These are phyloP conservation scores for Saimiri boliviensis DNA, from an alignment of 2,113 vertebrate species.

Conservation along the genomic window DNA sequence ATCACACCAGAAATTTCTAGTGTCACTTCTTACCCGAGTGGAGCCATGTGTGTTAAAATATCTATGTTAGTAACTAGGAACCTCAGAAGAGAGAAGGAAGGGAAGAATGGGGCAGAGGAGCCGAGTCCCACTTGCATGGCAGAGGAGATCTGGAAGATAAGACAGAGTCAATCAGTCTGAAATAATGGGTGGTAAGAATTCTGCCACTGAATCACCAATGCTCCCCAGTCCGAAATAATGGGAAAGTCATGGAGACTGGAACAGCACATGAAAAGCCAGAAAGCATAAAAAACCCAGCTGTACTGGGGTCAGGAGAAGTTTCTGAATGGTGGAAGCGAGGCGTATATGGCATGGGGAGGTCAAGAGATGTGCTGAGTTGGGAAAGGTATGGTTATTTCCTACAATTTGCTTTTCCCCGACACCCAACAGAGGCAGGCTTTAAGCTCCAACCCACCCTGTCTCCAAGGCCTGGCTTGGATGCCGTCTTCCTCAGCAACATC, in stretches of 20 bases:
- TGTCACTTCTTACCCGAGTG: neutral
- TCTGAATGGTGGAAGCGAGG: neutral
- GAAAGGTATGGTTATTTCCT: neutral
- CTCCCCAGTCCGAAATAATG: neutral
- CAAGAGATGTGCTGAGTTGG: neutral
- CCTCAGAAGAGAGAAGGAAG: neutral
- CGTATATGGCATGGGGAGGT: accelerated
- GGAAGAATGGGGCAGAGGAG: neutral
- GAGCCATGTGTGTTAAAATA: neutral
- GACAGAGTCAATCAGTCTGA: neutral
- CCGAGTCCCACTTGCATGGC: neutral
- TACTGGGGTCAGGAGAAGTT: accelerated
- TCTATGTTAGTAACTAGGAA: neutral
- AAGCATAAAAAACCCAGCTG: neutral
- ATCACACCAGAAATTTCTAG: neutral
- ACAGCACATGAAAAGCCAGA: neutral
- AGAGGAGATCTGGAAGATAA: neutral
- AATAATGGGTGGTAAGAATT: neutral
- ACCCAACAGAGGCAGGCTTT: neutral
- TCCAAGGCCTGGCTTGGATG: neutral
- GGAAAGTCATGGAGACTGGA: neutral
- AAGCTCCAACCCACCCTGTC: neutral
- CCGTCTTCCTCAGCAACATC: neutral
- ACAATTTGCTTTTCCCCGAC: neutral
- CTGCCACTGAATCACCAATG: too few relatives aligned